Percentiles rank a stretch among this genome's conserved stretches.
phyloP scores from a whole-genome alignment of 2,797 vertebrate species.

The Tenualosa thibaudeaui region DNA sequence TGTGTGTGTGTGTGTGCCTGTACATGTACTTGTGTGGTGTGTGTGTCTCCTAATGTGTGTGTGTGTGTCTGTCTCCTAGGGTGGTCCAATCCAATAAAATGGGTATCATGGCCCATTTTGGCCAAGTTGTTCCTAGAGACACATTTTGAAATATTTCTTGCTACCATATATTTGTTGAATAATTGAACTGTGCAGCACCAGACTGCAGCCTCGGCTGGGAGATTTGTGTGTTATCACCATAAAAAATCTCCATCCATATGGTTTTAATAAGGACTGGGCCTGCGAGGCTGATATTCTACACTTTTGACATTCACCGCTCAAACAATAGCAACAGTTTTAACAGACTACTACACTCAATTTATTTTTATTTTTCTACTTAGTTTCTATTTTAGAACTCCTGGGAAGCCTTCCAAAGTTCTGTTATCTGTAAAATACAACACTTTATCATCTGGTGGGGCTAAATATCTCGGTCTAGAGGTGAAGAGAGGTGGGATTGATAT shows the following conservation, averaged over 20 bases:
- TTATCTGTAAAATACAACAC: background rate
- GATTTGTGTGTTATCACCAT: slow-evolving; percentile 59
- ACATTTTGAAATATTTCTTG: slow-evolving; percentile 60
- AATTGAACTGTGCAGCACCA: slow-evolving; percentile 70
- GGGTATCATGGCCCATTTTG: slow-evolving; percentile 61
- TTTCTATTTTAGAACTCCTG: slow-evolving; percentile 1
- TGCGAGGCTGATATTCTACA: slow-evolving; percentile 65
- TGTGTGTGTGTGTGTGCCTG: no score
- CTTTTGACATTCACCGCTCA: slow-evolving; percentile 68
- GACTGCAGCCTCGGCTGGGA: slow-evolving; percentile 63
- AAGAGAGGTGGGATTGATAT: background rate
- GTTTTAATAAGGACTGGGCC: slow-evolving; percentile 59
- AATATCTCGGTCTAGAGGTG: background rate
- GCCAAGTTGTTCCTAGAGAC: slow-evolving; percentile 60
- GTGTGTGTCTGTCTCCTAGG: slow-evolving; percentile 48
- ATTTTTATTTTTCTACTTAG: slow-evolving; percentile 27
- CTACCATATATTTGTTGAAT: slow-evolving; percentile 62
- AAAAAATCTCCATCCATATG: slow-evolving; percentile 72
- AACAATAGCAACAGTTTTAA: slow-evolving; percentile 62
- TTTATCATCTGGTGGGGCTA: background rate
- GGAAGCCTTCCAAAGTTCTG: background rate
- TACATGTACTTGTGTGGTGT: no score
- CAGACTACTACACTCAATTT: slow-evolving; percentile 28
- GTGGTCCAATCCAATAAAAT: slow-evolving; percentile 68
- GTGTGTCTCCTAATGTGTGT: no score